Percentiles rank a stretch among this genome's conserved stretches.
phyloP scores from a whole-genome alignment of 2,888 invertebrate species.

The Trissolcus brochymenae region DNA sequence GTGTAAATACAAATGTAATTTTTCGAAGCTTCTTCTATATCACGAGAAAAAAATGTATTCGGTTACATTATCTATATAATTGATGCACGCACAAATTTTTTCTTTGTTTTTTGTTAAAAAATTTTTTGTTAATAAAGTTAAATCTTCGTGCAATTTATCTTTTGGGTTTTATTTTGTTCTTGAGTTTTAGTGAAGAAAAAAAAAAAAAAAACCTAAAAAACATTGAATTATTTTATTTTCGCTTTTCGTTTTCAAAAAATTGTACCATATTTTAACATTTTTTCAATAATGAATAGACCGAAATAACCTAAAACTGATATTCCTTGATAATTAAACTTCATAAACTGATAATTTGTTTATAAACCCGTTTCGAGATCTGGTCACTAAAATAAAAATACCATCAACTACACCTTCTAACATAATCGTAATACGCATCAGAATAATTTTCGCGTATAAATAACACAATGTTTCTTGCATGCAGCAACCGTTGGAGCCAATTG shows the following conservation, averaged over 20 bases:
- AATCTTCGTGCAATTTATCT: neutral
- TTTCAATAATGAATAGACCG: no score
- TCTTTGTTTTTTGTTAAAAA: neutral
- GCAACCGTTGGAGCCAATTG: slow-evolving; percentile 7
- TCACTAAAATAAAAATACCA: no score
- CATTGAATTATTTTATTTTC: no score
- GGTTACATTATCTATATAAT: neutral
- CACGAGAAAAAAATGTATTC: neutral
- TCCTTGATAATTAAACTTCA: no score
- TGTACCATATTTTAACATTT: no score
- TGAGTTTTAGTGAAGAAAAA: no score
- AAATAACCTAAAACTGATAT: no score
- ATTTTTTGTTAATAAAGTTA: neutral
- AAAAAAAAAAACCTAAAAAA: no score
- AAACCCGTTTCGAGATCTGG: no score
- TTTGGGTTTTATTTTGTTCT: neutral
- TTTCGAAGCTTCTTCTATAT: neutral
- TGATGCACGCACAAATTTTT: neutral
- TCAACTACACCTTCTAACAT: no score
- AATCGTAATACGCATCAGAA: neutral
- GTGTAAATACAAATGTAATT: slow-evolving; percentile 1
- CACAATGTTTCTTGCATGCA: neutral
- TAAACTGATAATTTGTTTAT: no score
- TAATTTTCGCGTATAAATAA: neutral
- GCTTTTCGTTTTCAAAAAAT: no score